phyloP scores from a whole-genome alignment of 2,888 invertebrate species.

The Beris morrisii region DNA sequence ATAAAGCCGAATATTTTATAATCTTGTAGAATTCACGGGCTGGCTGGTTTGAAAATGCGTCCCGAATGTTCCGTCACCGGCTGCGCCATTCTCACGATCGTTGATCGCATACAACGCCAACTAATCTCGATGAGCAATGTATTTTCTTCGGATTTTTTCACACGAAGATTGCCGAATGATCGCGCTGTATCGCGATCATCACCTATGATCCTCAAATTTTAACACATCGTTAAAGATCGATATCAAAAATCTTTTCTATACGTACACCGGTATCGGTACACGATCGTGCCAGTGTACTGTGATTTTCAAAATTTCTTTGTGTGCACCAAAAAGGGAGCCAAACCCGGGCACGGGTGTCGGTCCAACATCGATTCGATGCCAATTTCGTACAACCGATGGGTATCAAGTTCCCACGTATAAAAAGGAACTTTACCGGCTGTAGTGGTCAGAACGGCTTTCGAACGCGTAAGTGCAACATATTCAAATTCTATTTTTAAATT shows the following conservation, averaged over 20 bases:
- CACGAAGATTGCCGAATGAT: background rate
- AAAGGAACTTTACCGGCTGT: constrained; percentile 63
- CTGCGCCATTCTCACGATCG: background rate
- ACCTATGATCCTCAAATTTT: constrained; percentile 4
- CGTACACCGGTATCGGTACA: background rate
- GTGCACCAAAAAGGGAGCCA: constrained; percentile 52
- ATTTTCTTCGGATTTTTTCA: background rate
- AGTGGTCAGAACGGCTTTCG: constrained; percentile 95
- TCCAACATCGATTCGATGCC: constrained; percentile 42
- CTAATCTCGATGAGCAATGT: too few relatives aligned
- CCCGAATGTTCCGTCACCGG: background rate
- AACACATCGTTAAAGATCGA: constrained; percentile 5
- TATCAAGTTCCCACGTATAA: constrained; percentile 59
- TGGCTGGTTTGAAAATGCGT: background rate
- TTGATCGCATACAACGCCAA: too few relatives aligned
- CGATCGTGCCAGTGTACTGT: constrained; percentile 5
- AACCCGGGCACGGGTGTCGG: constrained; percentile 48
- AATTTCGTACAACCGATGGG: constrained; percentile 50
- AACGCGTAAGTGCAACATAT: constrained; percentile 80
- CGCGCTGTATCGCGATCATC: background rate
- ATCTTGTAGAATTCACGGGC: too few relatives aligned
- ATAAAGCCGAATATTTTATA: too few relatives aligned
- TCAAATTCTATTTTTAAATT: constrained; percentile 40
- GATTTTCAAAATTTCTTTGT: constrained; percentile 36
- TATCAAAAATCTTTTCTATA: background rate